Base-by-base conservation (phyloP, 2,888 invertebrate genomes). In the Hirtodrosophila histrioides region DNA sequence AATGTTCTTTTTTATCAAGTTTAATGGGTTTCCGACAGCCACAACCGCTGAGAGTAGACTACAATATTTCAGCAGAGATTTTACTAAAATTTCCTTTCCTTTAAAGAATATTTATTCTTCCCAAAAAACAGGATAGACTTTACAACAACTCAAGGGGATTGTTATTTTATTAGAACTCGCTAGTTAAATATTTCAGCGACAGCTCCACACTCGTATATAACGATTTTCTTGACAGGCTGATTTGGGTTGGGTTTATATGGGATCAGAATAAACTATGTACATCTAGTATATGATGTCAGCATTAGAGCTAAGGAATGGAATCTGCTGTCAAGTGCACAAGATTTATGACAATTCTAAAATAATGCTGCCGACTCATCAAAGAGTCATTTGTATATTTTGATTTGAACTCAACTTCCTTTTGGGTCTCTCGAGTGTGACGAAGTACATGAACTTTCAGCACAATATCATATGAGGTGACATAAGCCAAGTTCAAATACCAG, bases 401-500 rank as follows among this genome's bases (percentile, higher is more conserved):
- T 66, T 77, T 68, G 41, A 68, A 62, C 46, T 63, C 75, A 44
- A 86, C 86, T 86, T 86, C 82, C 82, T 82, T 82, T 79, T 37
- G 61, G 60, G 46, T 57, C 39, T 66, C 66, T 86, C 88, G 75
- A 86, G 75, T 88, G 88, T 88, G 88, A 88, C 88, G 86, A 73
- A 62, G 76, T 69, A 75, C 75, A 67, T 76, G 73, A 81, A 85
- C 79, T 76, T 60, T 62, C 24, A 24, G 48, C 44, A 62, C 17
- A 63, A 44, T 36, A 37, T 50, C 73, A 45, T 46, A 41, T 33
- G 46, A 37, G 73, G 87, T 88, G 88, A 88, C 88, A 88, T 88
- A 88, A 88, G 77, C 88, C 82, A 83, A 83, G 83, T 86, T 82
- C 82, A 86, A 68, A 66, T 70, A 3, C 7, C 9, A 27, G 75